Percentiles rank a stretch among this genome's conserved stretches.
Evolutionary conservation across 2,888 invertebrate genomes (phyloP).

Genomic region (Yponomeuta malinellus): DNA sequence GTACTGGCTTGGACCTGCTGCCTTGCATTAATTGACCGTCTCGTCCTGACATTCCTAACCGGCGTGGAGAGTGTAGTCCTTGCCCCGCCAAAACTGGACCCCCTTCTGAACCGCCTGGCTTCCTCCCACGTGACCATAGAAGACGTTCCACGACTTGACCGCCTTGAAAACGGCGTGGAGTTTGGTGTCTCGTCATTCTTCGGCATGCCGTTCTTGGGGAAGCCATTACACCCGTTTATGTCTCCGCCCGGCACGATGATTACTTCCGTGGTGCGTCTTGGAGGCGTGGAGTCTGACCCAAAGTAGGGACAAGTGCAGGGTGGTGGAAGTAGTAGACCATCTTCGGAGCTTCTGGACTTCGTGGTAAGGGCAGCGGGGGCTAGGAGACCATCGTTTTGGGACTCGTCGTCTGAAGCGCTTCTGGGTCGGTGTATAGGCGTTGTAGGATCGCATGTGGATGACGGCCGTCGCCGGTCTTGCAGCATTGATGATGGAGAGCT

Average conservation of each 20-base stretch:
- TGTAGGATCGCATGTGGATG: constrained; percentile 52
- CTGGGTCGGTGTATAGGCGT: constrained; percentile 54
- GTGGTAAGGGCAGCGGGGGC: constrained; percentile 54
- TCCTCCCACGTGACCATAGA: constrained; percentile 88
- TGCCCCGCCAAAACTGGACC: constrained; percentile 83
- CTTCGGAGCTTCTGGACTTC: constrained; percentile 65
- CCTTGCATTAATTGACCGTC: constrained; percentile 48
- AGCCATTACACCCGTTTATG: constrained; percentile 61
- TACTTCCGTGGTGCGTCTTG: constrained; percentile 63
- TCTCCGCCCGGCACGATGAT: constrained; percentile 75
- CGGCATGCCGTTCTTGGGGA: constrained; percentile 47
- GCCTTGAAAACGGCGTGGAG: constrained; percentile 66
- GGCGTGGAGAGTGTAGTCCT: constrained; percentile 78
- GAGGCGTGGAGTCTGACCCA: constrained; percentile 79
- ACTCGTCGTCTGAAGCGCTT: constrained; percentile 63
- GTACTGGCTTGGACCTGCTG: constrained; percentile 52
- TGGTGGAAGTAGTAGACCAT: constrained; percentile 78
- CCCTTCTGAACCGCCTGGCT: constrained; percentile 77
- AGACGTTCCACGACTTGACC: constrained; percentile 78
- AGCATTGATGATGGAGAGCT: constrained; percentile 69
- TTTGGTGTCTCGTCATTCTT: constrained; percentile 49
- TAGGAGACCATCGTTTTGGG: constrained; percentile 51
- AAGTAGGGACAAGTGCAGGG: constrained; percentile 90
- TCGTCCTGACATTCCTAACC: constrained; percentile 47
- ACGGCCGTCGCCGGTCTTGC: constrained; percentile 56